Evolutionary conservation across 1,140 invertebrate species (phyloP).

Genomic region (Apis laboriosa): DNA sequence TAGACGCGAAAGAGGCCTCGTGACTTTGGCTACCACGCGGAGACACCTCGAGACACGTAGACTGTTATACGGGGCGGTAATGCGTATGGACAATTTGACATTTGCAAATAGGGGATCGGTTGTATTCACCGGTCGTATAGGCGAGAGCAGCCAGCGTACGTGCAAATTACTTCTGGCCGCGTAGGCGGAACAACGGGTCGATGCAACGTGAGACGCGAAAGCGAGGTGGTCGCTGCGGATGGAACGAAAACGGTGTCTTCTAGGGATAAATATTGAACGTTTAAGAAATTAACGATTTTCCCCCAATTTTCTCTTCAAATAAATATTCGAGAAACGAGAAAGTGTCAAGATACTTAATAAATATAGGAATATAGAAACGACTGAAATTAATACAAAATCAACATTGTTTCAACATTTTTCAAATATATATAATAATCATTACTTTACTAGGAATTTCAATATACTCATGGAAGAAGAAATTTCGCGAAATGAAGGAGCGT

Average conservation of each 20-base stretch:
- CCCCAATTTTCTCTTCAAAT: no score
- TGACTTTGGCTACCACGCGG: constrained; percentile 17
- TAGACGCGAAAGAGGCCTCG: constrained; percentile 51
- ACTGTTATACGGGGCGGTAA: constrained; percentile 47
- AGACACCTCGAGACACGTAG: constrained; percentile 42
- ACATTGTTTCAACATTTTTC: no score
- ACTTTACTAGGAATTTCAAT: no score
- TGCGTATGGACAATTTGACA: constrained; percentile 70
- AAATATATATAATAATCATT: no score
- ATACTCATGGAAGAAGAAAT: no score
- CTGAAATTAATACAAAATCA: no score
- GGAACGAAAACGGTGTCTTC: neutral
- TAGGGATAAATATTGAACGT: no score
- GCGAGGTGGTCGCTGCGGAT: constrained; percentile 38
- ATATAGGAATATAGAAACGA: no score
- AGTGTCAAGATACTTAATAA: no score
- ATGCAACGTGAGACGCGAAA: constrained; percentile 65
- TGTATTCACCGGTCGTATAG: constrained; percentile 67
- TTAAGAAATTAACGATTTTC: no score
- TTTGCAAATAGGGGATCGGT: constrained; percentile 71
- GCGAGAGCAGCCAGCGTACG: constrained; percentile 61
- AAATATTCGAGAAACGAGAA: no score
- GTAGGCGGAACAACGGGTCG: constrained; percentile 68
- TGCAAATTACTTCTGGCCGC: constrained; percentile 71
- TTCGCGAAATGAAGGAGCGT: no score